phyloP scores from a whole-genome alignment of 2,797 vertebrate species.

The Babyrousa celebensis region DNA sequence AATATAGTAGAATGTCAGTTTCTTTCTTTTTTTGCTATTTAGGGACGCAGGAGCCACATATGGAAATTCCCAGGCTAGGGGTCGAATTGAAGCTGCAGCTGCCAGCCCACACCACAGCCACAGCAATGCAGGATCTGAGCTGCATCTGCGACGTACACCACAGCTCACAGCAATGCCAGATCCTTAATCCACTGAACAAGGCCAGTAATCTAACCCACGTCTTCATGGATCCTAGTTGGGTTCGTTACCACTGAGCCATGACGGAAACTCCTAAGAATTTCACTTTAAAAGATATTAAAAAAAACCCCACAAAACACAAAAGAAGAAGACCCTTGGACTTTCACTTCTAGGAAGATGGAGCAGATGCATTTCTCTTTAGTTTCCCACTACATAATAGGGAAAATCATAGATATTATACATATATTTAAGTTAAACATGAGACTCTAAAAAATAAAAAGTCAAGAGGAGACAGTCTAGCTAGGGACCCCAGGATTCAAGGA shows the following conservation, averaged over 20 bases:
- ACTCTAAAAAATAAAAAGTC: neutral
- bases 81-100: too few species aligned
- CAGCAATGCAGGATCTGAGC: too few species aligned
- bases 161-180: too few species aligned
- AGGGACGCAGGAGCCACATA: too few species aligned
- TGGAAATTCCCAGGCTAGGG: too few species aligned
- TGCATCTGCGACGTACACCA: too few species aligned
- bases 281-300: conserved; percentile 2
- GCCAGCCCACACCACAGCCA: too few species aligned
- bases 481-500: neutral
- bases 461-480: neutral
- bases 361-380: neutral
- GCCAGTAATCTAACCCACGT: too few species aligned
- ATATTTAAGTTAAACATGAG: neutral
- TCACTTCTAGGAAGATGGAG: neutral
- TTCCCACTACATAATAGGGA: conserved; percentile 37
- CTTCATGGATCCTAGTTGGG: too few species aligned
- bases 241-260: too few species aligned
- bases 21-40: neutral
- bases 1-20: conserved; percentile 11
- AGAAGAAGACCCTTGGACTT: neutral
- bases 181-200: too few species aligned
- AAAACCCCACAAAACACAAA: neutral
- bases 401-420: neutral
- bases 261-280: too few species aligned